Evolutionary conservation across 64 coral and sea anemone genomes (phyloP), one percentile per base, ranked within the genome.

Genomic region (Montipora cactus): DNA sequence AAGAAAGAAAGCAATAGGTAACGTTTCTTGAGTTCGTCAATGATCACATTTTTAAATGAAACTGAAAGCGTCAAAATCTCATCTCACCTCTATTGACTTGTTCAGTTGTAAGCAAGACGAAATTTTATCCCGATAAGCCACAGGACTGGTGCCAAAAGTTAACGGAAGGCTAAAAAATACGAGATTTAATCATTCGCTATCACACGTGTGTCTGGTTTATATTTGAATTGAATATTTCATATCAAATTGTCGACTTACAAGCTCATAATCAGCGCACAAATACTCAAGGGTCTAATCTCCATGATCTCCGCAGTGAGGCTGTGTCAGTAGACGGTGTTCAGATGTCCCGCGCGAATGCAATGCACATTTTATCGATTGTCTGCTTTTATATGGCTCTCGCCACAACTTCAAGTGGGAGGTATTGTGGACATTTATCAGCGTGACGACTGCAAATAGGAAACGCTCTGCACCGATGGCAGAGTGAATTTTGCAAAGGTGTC

Each of bases 191-290:
- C 82, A 86, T 45, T 13, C 53, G 79, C 4, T 12, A 50, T 50
- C 46, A 86, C 82, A 86, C 46, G 82, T 86, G 82, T 50, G 64
- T 45, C 44, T 6, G 50, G 82, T 86, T 71, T 3, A 71, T 23
- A 71, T 86, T 64, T 86, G 82, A 70, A 85, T 70, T 44, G 47
- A 45, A 16, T 18, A 7, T 18, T 71, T 86, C n/a, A 6, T 64
- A 57, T 57, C 53, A 86, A 71, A 72, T 86, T 86, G 62, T 86
- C 82, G 66, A 86, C 82, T 86, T 86, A 86, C 82, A 86, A 59
- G 82, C 68, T 72, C 71, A 86, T 71, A 50, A 86, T 86, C 70
- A 86, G 46, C 19, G 46, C 62, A 49, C 62, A 49, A 86, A 72
- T 49, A 20, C 81, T 49, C 46, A 71, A 71, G 82, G 82, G 19